These are phyloP conservation scores for Otolemur garnettii DNA, from an alignment of 2,113 vertebrate genomes.

Conservation along the genomic window DNA sequence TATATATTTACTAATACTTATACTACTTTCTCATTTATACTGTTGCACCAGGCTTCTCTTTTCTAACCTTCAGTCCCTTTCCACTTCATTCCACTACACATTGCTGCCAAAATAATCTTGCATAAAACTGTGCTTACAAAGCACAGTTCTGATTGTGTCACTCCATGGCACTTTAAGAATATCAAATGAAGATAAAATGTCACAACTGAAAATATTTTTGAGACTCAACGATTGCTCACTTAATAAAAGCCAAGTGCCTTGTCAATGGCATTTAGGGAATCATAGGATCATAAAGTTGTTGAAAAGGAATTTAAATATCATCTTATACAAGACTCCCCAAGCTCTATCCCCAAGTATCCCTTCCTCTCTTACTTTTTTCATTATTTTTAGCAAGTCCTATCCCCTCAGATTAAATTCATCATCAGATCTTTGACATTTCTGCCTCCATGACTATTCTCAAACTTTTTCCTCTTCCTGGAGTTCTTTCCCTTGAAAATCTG, in stretches of 20 bases:
- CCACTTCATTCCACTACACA: constrained; percentile 9
- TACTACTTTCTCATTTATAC: not conserved
- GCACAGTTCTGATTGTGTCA: constrained; percentile 56
- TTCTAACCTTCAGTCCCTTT: constrained; percentile 26
- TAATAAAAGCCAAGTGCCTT: constrained; percentile 54
- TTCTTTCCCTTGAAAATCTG: constrained; percentile 41
- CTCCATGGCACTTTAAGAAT: constrained; percentile 27
- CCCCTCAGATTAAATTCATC: not conserved
- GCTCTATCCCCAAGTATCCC: not conserved
- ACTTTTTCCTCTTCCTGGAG: constrained; percentile 27
- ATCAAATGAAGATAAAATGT: constrained; percentile 66
- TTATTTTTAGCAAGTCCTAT: not conserved
- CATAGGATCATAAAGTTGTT: constrained; percentile 7
- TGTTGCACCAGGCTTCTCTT: not conserved
- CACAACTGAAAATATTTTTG: constrained; percentile 60
- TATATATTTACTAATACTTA: not conserved
- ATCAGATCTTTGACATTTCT: constrained; percentile 57
- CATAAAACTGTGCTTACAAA: constrained; percentile 30
- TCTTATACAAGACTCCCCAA: not conserved
- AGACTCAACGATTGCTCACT: constrained; percentile 53
- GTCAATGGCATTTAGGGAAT: constrained; percentile 31
- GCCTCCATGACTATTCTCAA: constrained; percentile 22
- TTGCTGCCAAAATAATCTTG: constrained; percentile 56
- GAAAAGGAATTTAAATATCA: constrained; percentile 47
- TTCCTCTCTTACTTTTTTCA: constrained; percentile 28